phyloP scores from a whole-genome alignment of 2,888 invertebrate genomes.

The Aromia moschata region DNA sequence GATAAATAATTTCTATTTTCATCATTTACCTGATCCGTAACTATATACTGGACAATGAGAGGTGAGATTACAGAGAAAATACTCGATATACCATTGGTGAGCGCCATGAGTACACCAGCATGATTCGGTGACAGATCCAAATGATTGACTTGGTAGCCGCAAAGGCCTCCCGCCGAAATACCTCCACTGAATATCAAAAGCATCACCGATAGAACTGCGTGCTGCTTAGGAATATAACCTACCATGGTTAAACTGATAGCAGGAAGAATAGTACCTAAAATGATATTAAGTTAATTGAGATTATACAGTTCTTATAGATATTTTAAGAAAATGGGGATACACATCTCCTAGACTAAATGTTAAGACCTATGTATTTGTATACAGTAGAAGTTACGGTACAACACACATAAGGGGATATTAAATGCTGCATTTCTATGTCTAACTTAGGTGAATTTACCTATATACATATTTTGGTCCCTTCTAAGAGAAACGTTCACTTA shows the following conservation, averaged over 20 bases:
- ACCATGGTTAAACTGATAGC: conserved; percentile 73
- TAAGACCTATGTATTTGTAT: too few relatives aligned
- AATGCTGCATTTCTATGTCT: too few relatives aligned
- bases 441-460: too few relatives aligned
- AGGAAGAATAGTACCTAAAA: conserved; percentile 66
- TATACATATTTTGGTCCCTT: too few relatives aligned
- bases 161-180: conserved; percentile 77
- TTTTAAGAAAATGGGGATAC: too few relatives aligned
- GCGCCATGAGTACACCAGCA: conserved; percentile 85
- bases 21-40: conserved; percentile 71
- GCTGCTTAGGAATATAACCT: conserved; percentile 65
- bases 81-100: conserved; percentile 81
- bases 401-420: too few relatives aligned
- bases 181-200: conserved; percentile 78
- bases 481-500: too few relatives aligned
- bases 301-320: too few relatives aligned
- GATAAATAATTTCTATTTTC: background rate
- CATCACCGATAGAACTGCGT: conserved; percentile 70
- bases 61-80: conserved; percentile 83
- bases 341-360: too few relatives aligned
- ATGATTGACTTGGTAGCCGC: conserved; percentile 81
- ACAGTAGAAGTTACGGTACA: too few relatives aligned
- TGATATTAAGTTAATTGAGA: too few relatives aligned
- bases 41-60: conserved; percentile 75
- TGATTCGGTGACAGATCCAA: conserved; percentile 87